Conservation (phyloP, 2,888 invertebrate genomes). For the Papilio elwesi region DNA sequence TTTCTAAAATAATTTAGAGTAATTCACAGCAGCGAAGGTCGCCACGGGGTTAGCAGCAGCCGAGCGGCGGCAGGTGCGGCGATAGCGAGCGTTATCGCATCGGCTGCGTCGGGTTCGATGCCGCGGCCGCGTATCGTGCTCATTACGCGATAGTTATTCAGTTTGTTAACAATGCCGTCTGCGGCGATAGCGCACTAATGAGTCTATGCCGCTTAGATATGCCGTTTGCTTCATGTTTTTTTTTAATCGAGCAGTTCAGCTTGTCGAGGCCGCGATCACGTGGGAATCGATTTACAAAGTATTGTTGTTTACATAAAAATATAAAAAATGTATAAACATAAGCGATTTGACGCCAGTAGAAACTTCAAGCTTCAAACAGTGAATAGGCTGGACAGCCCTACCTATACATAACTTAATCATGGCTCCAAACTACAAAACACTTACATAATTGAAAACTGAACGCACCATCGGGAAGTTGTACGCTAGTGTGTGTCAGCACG, state of each 20-base stretch:
- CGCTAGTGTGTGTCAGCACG: constrained; percentile 4
- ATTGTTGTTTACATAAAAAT: not conserved
- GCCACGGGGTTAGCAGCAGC: not conserved
- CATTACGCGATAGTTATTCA: constrained; percentile 77
- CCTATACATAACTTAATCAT: not conserved
- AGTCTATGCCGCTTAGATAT: constrained; percentile 39
- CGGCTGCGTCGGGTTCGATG: constrained; percentile 54
- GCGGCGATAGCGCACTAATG: constrained; percentile 49
- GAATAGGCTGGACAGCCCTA: too few relatives aligned
- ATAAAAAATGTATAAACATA: not conserved
- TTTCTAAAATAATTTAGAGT: constrained; percentile 12
- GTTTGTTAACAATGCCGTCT: constrained; percentile 60
- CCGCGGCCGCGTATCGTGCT: constrained; percentile 55
- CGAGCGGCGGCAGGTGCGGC: constrained; percentile 23
- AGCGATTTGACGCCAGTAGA: too few relatives aligned
- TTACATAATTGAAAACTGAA: constrained; percentile 1
- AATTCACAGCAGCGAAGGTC: constrained; percentile 13
- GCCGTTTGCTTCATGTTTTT: constrained; percentile 19
- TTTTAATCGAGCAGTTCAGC: constrained; percentile 14
- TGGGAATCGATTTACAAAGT: not conserved
- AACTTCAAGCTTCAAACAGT: too few relatives aligned
- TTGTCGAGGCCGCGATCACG: not conserved
- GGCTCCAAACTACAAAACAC: not conserved
- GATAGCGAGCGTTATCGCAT: constrained; percentile 43
- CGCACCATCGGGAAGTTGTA: not conserved